Conservation (phyloP, 2,113 vertebrate genomes). For the Malaclemys terrapin region DNA sequence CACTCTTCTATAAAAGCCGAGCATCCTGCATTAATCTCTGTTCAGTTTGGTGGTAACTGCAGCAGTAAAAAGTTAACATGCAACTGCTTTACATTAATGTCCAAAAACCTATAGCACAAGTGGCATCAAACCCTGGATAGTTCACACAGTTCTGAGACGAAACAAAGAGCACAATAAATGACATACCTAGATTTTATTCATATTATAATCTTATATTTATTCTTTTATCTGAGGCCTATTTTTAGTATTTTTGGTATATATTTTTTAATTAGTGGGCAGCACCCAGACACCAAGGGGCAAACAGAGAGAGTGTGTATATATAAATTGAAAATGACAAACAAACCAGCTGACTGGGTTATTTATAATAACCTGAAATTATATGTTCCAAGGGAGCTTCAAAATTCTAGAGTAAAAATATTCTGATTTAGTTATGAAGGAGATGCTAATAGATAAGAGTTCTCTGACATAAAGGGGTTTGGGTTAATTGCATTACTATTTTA, state of each 20-base stretch:
- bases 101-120: slow-evolving; percentile 11
- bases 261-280: neutral
- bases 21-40: neutral
- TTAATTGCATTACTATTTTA: neutral
- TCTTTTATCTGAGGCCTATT: neutral
- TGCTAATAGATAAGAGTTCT: neutral
- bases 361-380: neutral
- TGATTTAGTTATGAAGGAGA: neutral
- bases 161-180: neutral
- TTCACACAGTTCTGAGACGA: neutral
- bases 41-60: neutral
- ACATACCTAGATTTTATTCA: neutral
- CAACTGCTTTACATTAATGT: accelerated
- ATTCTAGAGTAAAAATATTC: neutral
- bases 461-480: neutral
- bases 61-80: neutral
- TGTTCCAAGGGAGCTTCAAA: neutral
- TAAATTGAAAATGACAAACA: neutral
- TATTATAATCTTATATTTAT: neutral
- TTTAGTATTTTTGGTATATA: neutral
- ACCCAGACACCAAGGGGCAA: neutral
- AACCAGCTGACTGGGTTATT: neutral
- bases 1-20: neutral
- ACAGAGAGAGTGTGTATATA: neutral
- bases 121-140: slow-evolving; percentile 7